Percentiles rank a stretch among this genome's conserved stretches.
phyloP scores from a whole-genome alignment of 2,797 vertebrate genomes.

The Sylvilagus floridanus region DNA sequence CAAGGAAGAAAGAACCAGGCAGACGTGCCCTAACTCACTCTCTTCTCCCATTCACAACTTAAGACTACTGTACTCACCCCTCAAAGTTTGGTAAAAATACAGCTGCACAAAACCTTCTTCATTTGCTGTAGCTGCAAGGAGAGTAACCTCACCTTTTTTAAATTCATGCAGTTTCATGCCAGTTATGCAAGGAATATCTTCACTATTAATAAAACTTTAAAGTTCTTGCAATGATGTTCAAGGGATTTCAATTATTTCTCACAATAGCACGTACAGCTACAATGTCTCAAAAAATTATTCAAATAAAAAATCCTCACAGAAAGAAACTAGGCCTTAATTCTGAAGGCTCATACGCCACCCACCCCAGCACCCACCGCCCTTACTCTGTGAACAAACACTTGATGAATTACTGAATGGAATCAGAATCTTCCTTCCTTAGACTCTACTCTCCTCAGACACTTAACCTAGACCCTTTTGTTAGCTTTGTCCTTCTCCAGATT shows the following conservation, averaged over 20 bases:
- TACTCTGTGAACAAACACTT: not conserved
- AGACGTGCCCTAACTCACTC: not conserved
- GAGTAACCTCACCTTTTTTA: not conserved
- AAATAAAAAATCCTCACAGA: not conserved
- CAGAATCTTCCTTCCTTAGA: not conserved
- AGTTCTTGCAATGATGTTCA: constrained; percentile 46
- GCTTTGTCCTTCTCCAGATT: not conserved
- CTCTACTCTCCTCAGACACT: constrained; percentile 17
- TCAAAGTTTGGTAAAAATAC: constrained; percentile 1
- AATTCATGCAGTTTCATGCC: constrained; percentile 5
- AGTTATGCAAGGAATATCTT: constrained; percentile 35
- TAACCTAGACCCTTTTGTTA: not conserved
- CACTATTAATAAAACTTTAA: constrained; percentile 47
- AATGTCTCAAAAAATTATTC: not conserved
- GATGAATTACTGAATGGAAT: not conserved
- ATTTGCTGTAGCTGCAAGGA: not conserved
- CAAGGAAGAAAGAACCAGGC: not conserved
- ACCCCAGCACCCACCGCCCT: not conserved
- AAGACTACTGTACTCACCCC: not conserved
- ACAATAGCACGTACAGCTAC: not conserved
- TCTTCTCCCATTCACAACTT: not conserved
- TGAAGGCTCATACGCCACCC: not conserved
- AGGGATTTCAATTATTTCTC: constrained; percentile 37
- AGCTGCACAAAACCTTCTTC: not conserved
- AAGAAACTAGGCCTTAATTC: constrained; percentile 24